Percentiles rank a stretch among this genome's conserved stretches.
Evolutionary conservation across 2,113 vertebrate species (phyloP).

Genomic region (Catagonus wagneri): DNA sequence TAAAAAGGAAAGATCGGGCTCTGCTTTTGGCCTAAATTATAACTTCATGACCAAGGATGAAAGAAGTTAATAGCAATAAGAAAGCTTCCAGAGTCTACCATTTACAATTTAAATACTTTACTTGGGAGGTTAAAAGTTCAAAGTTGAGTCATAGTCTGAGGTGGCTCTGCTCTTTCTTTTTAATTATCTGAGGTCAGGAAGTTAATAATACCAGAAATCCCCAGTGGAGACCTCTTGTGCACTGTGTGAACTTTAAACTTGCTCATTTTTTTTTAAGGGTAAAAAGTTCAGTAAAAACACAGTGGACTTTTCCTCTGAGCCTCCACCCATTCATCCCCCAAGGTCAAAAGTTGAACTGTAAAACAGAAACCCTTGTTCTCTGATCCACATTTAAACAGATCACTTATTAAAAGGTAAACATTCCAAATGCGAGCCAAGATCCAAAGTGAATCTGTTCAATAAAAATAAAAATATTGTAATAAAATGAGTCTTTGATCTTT

Average conservation of each 20-base stretch:
- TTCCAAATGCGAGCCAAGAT: slow-evolving; percentile 87
- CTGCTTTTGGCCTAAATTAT: slow-evolving; percentile 79
- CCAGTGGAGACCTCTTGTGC: slow-evolving; percentile 90
- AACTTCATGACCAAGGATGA: slow-evolving; percentile 77
- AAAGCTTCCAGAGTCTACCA: slow-evolving; percentile 82
- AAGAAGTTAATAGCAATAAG: slow-evolving; percentile 85
- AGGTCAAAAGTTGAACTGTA: slow-evolving; percentile 92
- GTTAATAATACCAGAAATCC: slow-evolving; percentile 93
- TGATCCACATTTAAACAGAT: slow-evolving; percentile 89
- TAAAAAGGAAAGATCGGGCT: slow-evolving; percentile 78
- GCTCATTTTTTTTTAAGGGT: slow-evolving; percentile 89
- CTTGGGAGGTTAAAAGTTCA: slow-evolving; percentile 91
- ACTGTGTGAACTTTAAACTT: slow-evolving; percentile 91
- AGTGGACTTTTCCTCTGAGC: slow-evolving; percentile 88
- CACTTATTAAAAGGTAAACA: slow-evolving; percentile 92
- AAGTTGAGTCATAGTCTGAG: slow-evolving; percentile 91
- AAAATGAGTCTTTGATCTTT: slow-evolving; percentile 89
- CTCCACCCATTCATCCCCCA: slow-evolving; percentile 88
- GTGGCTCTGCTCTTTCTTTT: slow-evolving; percentile 89
- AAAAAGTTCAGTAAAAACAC: slow-evolving; percentile 91
- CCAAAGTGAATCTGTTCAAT: slow-evolving; percentile 86
- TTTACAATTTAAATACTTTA: slow-evolving; percentile 88
- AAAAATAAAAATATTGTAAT: slow-evolving; percentile 87
- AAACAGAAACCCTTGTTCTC: slow-evolving; percentile 92
- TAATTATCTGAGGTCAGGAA: slow-evolving; percentile 93